phyloP scores from a whole-genome alignment of 2,797 vertebrate species.

The Delichon dasypus region DNA sequence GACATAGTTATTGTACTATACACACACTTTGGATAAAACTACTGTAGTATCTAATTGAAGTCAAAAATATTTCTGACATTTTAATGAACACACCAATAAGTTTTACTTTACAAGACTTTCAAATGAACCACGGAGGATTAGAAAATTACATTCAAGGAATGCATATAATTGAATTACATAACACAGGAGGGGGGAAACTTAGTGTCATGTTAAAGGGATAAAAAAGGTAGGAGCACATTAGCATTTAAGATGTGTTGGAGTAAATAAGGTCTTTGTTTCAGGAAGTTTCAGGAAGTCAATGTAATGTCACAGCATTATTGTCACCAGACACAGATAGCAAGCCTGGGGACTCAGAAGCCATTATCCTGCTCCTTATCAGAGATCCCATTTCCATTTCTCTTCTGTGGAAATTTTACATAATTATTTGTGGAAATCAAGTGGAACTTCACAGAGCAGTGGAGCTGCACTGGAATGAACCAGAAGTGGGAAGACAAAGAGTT shows the following conservation, averaged over 20 bases:
- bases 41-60: conserved; percentile 71
- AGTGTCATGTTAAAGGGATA: conserved; percentile 1
- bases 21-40: conserved; percentile 68
- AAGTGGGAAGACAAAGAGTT: background rate
- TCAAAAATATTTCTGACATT: conserved; percentile 76
- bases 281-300: background rate
- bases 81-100: conserved; percentile 75
- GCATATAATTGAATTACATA: conserved; percentile 68
- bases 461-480: background rate
- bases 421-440: background rate
- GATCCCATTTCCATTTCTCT: background rate
- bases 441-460: background rate
- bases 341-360: background rate
- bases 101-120: conserved; percentile 72
- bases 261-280: conserved; percentile 34
- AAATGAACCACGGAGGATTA: conserved; percentile 70
- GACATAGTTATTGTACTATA: conserved; percentile 69
- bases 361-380: background rate
- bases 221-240: background rate
- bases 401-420: background rate
- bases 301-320: background rate
- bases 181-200: background rate
- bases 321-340: background rate
- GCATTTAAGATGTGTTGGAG: background rate
- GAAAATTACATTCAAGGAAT: conserved; percentile 70